Percentiles rank a stretch among this genome's conserved stretches.
phyloP scores from a whole-genome alignment of 2,797 vertebrate species.

The Enteromius radiatus region DNA sequence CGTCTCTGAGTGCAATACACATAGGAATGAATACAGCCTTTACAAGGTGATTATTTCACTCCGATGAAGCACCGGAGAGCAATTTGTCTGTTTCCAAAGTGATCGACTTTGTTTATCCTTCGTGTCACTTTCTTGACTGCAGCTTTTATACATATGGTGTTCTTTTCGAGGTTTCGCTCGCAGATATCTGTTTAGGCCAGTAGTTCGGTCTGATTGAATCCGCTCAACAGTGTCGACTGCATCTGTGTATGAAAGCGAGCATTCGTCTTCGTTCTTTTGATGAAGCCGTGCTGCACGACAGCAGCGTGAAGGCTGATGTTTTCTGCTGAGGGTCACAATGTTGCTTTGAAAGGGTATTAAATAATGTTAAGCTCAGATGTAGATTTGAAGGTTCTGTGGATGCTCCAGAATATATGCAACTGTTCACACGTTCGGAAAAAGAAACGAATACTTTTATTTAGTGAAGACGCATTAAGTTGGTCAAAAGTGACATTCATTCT shows the following conservation, averaged over 20 bases:
- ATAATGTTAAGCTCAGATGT: not conserved
- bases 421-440: not conserved
- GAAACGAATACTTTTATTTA: not conserved
- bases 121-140: slow-evolving; percentile 18
- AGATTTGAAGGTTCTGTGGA: not conserved
- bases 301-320: not conserved
- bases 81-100: slow-evolving; percentile 21
- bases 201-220: slow-evolving; percentile 47
- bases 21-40: slow-evolving; percentile 73
- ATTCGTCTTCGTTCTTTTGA: not conserved
- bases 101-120: slow-evolving; percentile 31
- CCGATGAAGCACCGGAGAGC: slow-evolving; percentile 71
- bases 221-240: slow-evolving; percentile 43
- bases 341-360: slow-evolving; percentile 6
- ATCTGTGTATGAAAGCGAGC: slow-evolving; percentile 35
- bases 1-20: slow-evolving; percentile 19
- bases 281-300: not conserved
- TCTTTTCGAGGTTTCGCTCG: slow-evolving; percentile 37
- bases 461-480: not conserved
- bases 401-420: not conserved
- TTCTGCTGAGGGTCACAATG: not conserved
- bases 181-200: slow-evolving; percentile 31
- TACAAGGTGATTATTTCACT: slow-evolving; percentile 72
- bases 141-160: slow-evolving; percentile 30
- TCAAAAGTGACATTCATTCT: not conserved